Evolutionary conservation across 2,113 vertebrate genomes (phyloP).

Genomic region (Triplophysa dalaica): DNA sequence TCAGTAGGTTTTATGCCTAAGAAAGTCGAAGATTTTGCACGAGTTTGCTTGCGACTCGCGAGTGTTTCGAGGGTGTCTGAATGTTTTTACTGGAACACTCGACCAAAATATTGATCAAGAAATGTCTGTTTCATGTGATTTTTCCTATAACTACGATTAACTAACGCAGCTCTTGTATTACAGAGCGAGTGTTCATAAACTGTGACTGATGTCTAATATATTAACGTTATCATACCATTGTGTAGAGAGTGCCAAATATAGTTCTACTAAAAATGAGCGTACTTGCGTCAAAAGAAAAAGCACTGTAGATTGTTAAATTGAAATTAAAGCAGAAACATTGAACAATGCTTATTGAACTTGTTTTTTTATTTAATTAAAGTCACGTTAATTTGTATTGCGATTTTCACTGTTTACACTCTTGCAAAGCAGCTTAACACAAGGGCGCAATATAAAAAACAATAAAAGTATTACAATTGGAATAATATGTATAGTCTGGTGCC

Average conservation of each 20-base stretch:
- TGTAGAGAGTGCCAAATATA: slow-evolving; percentile 46
- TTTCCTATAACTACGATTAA: slow-evolving; percentile 19
- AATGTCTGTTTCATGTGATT: background rate
- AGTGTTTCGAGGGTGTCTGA: background rate
- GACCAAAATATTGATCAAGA: background rate
- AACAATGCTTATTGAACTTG: background rate
- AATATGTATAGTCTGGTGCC: too few species aligned
- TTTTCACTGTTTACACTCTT: too few species aligned
- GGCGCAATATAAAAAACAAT: too few species aligned
- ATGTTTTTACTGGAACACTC: background rate
- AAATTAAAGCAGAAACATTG: slow-evolving; percentile 16
- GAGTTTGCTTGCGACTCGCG: background rate
- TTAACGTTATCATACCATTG: slow-evolving; percentile 16
- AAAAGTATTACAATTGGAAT: too few species aligned
- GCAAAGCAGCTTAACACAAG: too few species aligned
- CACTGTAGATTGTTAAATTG: slow-evolving; percentile 37
- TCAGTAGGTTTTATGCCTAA: too few species aligned
- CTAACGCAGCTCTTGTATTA: background rate
- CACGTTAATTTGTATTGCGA: too few species aligned
- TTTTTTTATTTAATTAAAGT: background rate
- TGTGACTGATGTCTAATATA: slow-evolving; percentile 35
- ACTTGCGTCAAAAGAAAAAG: slow-evolving; percentile 24
- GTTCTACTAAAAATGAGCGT: background rate
- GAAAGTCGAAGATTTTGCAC: too few species aligned
- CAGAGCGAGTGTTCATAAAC: background rate